Percentiles rank a stretch among this genome's conserved stretches.
phyloP scores from a whole-genome alignment of 2,888 invertebrate genomes.

The Phengaris alcon region DNA sequence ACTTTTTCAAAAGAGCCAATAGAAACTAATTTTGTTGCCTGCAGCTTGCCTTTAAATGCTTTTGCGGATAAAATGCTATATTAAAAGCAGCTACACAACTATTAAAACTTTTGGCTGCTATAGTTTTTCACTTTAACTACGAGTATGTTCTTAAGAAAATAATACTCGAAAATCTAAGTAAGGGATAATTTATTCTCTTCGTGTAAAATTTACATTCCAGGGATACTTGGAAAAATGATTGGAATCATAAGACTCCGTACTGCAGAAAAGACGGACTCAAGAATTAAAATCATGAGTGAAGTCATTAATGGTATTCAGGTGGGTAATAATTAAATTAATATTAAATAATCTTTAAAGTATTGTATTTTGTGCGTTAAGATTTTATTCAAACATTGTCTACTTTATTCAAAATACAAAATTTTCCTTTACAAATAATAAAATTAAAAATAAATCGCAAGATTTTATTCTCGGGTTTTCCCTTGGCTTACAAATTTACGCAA shows the following conservation, averaged over 20 bases:
- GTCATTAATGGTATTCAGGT: slow-evolving; percentile 95
- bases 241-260: slow-evolving; percentile 84
- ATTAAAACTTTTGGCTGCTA: not conserved
- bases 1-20: not conserved
- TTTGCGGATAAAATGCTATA: not conserved
- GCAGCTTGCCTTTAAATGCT: not conserved
- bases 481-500: not conserved
- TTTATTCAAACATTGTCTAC: not conserved
- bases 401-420: not conserved
- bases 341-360: too few species aligned
- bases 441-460: not conserved
- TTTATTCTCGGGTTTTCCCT: not conserved
- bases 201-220: slow-evolving; percentile 49
- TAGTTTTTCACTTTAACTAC: not conserved
- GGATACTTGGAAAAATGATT: slow-evolving; percentile 74
- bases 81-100: not conserved
- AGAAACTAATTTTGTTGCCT: too few species aligned
- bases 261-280: slow-evolving; percentile 90
- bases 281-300: slow-evolving; percentile 96
- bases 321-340: slow-evolving; percentile 39
- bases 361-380: not conserved
- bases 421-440: not conserved
- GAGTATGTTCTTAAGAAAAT: too few species aligned
- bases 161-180: not conserved
- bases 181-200: not conserved